A percentile compares a stretch with the other conserved stretches of the same genome.
phyloP scores from a whole-genome alignment of 2,113 vertebrate genomes.

The Paradisaea rubra region DNA sequence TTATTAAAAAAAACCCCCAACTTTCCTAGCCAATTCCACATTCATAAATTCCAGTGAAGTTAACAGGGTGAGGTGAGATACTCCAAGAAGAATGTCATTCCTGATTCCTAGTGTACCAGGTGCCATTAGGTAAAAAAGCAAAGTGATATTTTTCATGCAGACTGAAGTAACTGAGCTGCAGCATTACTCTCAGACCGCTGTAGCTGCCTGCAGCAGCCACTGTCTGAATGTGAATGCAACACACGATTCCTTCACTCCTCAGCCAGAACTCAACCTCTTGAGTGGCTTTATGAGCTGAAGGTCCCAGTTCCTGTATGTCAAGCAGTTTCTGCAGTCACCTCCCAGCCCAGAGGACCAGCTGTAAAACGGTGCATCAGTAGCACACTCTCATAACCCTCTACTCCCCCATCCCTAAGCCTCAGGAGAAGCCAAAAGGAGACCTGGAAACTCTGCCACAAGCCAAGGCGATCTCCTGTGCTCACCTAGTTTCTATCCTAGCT shows the following conservation, averaged over 20 bases:
- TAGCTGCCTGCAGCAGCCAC: background rate
- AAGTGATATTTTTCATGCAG: background rate
- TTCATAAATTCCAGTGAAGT: background rate
- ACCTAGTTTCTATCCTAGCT: background rate
- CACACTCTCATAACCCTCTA: accelerated
- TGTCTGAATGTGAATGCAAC: background rate
- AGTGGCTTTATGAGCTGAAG: background rate
- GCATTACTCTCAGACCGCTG: background rate
- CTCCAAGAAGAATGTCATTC: background rate
- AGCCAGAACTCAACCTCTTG: background rate
- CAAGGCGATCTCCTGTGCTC: background rate
- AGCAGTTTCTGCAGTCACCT: background rate
- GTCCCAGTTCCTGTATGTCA: background rate
- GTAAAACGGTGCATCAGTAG: background rate
- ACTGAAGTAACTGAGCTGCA: background rate
- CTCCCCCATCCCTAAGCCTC: background rate
- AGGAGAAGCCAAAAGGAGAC: background rate
- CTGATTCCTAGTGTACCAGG: background rate
- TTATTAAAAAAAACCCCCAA: background rate
- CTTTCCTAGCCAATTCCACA: background rate
- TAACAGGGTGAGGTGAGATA: background rate
- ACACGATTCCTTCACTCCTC: accelerated
- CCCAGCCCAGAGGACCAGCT: background rate
- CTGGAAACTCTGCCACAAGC: background rate
- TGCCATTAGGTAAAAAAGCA: background rate